Percentiles rank a stretch among this genome's conserved stretches.
These are phyloP conservation scores for Tenebrio molitor DNA, from an alignment of 1,140 invertebrate genomes.

Conservation along the genomic window DNA sequence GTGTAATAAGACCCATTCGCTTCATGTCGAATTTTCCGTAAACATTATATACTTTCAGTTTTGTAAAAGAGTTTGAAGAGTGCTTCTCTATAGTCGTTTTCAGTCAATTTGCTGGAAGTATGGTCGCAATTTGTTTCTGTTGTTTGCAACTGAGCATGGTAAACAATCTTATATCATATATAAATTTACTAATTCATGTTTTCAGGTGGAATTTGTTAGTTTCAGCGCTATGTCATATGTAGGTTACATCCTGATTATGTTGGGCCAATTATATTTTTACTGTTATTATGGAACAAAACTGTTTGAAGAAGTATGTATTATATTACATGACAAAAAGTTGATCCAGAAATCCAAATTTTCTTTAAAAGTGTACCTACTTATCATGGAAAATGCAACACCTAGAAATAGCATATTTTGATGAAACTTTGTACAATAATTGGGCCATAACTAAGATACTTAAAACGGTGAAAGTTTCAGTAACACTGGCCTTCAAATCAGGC, in stretches of 20 bases:
- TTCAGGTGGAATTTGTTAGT: not conserved
- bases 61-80: slow-evolving; percentile 16
- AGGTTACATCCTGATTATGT: not conserved
- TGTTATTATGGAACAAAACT: slow-evolving; percentile 57
- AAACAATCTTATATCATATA: not conserved
- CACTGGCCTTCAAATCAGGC: no score
- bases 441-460: no score
- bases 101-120: slow-evolving; percentile 18
- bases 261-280: slow-evolving; percentile 41
- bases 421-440: no score
- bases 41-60: slow-evolving; percentile 3
- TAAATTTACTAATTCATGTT: not conserved
- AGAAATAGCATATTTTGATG: no score
- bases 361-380: no score
- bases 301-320: slow-evolving; percentile 42
- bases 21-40: not conserved
- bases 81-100: slow-evolving; percentile 10
- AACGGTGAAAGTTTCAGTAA: no score
- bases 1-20: not conserved
- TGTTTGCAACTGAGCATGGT: slow-evolving; percentile 23
- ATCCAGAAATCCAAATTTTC: no score
- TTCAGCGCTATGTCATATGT: not conserved
- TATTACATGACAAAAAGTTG: no score
- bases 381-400: no score
- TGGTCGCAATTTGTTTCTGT: slow-evolving; percentile 1